Base-by-base conservation (phyloP, 1,140 invertebrate genomes). In the Solenopsis invicta region DNA sequence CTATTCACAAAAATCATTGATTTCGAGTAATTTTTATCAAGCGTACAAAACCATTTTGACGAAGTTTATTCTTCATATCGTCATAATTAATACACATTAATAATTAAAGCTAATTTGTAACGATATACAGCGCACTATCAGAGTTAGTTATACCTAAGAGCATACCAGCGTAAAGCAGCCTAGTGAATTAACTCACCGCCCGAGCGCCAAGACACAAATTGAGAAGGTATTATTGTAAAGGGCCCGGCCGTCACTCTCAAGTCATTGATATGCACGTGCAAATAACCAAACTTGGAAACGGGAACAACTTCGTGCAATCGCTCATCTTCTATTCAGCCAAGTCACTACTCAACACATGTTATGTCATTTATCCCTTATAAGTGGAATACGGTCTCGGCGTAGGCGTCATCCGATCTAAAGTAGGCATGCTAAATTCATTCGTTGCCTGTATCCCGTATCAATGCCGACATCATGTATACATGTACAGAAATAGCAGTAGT, bases 261-360 rank as follows among this genome's bases (percentile, higher is more conserved):
- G 24, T 74, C 48, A 84, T 84, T 84, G 69, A 84, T 74, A 84
- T 84, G 54, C 41, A 62, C 41, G 41, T 84, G 80, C 69, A 84
- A 84, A 84, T 81, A 67, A 89, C 71, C 74, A 74, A 84, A 88
- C 61, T 67, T 69, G 66, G 87, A 85, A 82, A 86, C 59, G 18
- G 24, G 69, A 61, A 56, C 81, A 84, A 85, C 61, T 87, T 74
- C 18, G 24, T 85, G 45, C 69, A 64, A 84, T 86, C 72, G 64
- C 48, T 75, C 74, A 52, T 69, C 71, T 86, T 77, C 82, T 85
- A 88, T 88, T 86, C 81, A 71, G 59, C 18, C 54, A 75, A 85
- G 82, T 71, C 61, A 72, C 74, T 71, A 72, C 74, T 71, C 82
- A 45, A 62, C 76, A 77, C 66, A 66, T 64, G 72, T 64, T 78